Percentiles rank a stretch among this genome's conserved stretches.
Evolutionary conservation across 2,888 invertebrate species (phyloP).

Genomic region (Octodonta nipae): DNA sequence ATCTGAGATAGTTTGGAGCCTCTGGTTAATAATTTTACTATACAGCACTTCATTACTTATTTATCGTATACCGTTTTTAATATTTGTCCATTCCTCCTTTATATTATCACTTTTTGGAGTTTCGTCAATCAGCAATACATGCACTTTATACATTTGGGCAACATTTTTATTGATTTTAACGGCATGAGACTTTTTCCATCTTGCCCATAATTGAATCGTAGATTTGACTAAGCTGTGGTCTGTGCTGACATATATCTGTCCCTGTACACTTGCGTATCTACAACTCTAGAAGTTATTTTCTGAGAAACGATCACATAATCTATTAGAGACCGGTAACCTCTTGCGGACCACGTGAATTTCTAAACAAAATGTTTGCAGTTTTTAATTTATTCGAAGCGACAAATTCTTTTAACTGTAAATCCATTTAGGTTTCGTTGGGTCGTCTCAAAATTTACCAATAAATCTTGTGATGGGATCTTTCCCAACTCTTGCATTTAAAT

Average conservation of each 20-base stretch:
- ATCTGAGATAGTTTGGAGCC: slow-evolving; percentile 1
- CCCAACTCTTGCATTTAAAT: slow-evolving; percentile 1
- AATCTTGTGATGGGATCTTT: background rate
- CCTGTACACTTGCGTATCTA: background rate
- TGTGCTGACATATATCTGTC: background rate
- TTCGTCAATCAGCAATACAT: background rate
- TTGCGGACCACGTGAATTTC: slow-evolving; percentile 1
- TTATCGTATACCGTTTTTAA: slow-evolving; percentile 1
- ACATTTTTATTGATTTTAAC: background rate
- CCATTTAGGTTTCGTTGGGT: background rate
- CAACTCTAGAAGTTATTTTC: slow-evolving; percentile 1
- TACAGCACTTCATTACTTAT: slow-evolving; percentile 1
- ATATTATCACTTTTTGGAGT: background rate
- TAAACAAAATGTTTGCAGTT: background rate
- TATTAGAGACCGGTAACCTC: background rate
- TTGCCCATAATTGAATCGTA: slow-evolving; percentile 1
- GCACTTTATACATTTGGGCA: background rate
- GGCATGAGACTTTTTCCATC: slow-evolving; percentile 1
- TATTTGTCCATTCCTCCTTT: slow-evolving; percentile 1
- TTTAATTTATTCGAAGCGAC: background rate
- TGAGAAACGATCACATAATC: slow-evolving; percentile 1
- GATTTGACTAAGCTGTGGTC: background rate
- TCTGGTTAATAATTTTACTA: slow-evolving; percentile 1
- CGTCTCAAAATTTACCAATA: background rate
- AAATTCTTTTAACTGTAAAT: background rate